Base-by-base conservation (phyloP, 2,797 vertebrate species). In the Myotis vivesi region DNA sequence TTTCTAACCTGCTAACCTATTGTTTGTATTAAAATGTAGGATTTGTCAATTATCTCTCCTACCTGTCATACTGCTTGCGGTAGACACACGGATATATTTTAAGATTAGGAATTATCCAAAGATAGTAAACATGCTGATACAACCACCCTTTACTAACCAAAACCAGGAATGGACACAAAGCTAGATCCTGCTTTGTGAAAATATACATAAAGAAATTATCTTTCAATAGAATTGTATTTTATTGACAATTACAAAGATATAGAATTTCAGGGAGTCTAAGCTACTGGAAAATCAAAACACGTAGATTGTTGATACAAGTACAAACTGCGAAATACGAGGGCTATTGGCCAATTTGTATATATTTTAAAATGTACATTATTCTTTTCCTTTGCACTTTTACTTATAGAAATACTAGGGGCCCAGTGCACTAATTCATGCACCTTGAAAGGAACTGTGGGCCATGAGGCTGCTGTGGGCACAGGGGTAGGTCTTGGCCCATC, bases 1-100 rank as follows among this genome's bases (percentile, higher is more conserved):
- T 75, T 69, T 79, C 81, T 93, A 88, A 62, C 85, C 55, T 68
- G 33, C 28, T 90, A 92, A 87, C 16, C 30, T 87, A 90, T 23
- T 90, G 57, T 87, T 91, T 86, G 68, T 62, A 8, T 66, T 89
- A 92, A 96, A 86, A 44, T 57, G 23, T 51, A 53, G 44, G 12
- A 77, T 93, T 87, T 87, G 22, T 92, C 36, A 53, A 16, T 81
- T 79, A 72, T 81, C 3, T 59, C 55, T 90, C 49, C 92, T 7
- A 85, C 44, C 9, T 93, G 62, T n/a, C 73, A 25, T 13, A 33
- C 22, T 41, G 33, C 25, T 87, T 81, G 55, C 77, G 30, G 55
- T 72, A 46, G n/a, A 64, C 2, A 57, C 17, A 28, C 4, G 19
- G 17, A 62, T 44, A 49, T 1, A 41, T 28, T 76, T 87, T 79